phyloP scores from a whole-genome alignment of 2,113 vertebrate genomes.

The Microcebus jonahi region DNA sequence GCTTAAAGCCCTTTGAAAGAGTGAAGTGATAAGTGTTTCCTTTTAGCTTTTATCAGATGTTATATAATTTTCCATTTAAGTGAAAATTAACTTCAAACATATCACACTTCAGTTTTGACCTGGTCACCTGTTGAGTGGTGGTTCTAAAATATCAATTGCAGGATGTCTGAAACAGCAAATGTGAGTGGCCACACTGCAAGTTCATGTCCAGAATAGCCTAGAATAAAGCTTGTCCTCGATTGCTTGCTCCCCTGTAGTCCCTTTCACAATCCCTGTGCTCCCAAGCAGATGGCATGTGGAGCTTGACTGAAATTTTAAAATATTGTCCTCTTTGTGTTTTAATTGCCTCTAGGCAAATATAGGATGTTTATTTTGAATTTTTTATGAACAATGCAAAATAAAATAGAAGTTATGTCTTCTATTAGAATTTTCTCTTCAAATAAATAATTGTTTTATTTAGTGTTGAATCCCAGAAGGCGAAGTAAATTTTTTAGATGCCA shows the following conservation, averaged over 20 bases:
- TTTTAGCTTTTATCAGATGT: slow-evolving; percentile 54
- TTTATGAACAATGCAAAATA: slow-evolving; percentile 19
- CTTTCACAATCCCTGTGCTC: background rate
- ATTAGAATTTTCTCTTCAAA: background rate
- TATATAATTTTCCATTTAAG: slow-evolving; percentile 62
- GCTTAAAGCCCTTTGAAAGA: slow-evolving; percentile 58
- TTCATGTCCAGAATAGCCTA: background rate
- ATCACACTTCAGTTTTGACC: slow-evolving; percentile 42
- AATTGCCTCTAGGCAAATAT: background rate
- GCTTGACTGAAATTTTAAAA: slow-evolving; percentile 23
- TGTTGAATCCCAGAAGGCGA: background rate
- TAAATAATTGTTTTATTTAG: slow-evolving; percentile 40
- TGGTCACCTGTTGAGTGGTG: slow-evolving; percentile 33
- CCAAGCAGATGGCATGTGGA: background rate
- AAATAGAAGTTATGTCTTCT: background rate
- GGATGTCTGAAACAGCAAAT: background rate
- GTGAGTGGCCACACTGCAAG: background rate
- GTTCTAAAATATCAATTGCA: background rate
- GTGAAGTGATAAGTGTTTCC: slow-evolving; percentile 56
- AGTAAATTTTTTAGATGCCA: background rate
- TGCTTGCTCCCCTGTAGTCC: background rate
- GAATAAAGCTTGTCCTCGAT: background rate
- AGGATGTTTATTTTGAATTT: slow-evolving; percentile 22
- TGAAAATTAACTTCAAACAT: slow-evolving; percentile 71
- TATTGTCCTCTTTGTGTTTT: background rate